These are phyloP conservation scores for Ochropacha duplaris DNA, from an alignment of 2,888 invertebrate genomes.

Conservation along the genomic window DNA sequence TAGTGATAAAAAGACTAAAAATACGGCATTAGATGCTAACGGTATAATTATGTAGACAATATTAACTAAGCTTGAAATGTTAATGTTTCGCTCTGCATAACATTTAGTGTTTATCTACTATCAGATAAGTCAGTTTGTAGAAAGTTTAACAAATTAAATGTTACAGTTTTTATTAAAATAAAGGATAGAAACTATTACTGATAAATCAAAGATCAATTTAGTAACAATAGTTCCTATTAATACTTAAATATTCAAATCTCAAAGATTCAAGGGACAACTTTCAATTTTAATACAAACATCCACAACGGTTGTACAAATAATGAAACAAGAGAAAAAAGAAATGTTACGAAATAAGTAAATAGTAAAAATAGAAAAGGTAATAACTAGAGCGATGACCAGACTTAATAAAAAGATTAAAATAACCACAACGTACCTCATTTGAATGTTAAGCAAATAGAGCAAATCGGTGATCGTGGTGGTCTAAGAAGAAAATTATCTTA, in stretches of 20 bases:
- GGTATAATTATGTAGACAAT: not conserved
- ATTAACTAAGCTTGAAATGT: conserved; percentile 1
- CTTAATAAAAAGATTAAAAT: conserved; percentile 35
- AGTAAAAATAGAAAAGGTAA: conserved; percentile 15
- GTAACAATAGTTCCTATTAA: not conserved
- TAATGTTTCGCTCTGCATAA: not conserved
- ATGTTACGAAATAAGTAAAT: conserved; percentile 18
- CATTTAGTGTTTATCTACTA: not conserved
- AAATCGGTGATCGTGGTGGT: conserved; percentile 34
- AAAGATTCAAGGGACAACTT: conserved; percentile 13
- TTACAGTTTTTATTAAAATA: not conserved
- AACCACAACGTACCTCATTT: conserved; percentile 34
- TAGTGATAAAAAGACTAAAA: not conserved
- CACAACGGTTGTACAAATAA: not conserved
- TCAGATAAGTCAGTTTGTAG: not conserved
- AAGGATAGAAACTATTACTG: not conserved
- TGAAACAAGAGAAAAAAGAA: conserved; percentile 11
- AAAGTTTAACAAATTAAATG: not conserved
- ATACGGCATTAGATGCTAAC: not conserved
- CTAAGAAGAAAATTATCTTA: conserved; percentile 13
- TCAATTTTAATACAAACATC: conserved; percentile 11
- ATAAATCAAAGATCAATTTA: conserved; percentile 3
- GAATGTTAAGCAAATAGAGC: conserved; percentile 51
- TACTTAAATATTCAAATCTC: not conserved
- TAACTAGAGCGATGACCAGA: conserved; percentile 24